Conservation (phyloP, 30 jellyfish, hydroid and myxozoan genomes). For the Rhopilema esculentum region DNA sequence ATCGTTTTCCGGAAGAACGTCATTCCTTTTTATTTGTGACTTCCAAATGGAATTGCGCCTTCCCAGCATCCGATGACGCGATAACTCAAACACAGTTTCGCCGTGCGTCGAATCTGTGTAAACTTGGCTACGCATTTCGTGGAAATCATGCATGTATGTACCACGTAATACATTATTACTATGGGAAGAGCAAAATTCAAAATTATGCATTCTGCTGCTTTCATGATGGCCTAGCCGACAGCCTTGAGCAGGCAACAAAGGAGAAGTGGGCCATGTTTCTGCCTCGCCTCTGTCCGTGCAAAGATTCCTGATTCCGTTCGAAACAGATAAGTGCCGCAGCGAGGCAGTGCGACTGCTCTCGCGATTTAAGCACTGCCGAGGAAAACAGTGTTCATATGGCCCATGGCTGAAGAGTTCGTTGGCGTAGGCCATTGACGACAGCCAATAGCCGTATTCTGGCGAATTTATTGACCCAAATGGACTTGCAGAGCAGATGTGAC, state of each 20-base stretch:
- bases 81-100: background rate
- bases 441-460: slow-evolving; percentile 35
- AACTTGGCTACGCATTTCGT: background rate
- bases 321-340: background rate
- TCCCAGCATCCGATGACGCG: background rate
- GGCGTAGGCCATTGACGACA: slow-evolving; percentile 48
- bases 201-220: background rate
- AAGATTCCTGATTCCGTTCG: slow-evolving; percentile 6
- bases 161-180: background rate
- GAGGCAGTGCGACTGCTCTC: slow-evolving; percentile 8
- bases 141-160: slow-evolving; percentile 5
- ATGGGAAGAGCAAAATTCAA: background rate
- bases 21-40: background rate
- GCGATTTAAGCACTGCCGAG: slow-evolving; percentile 21
- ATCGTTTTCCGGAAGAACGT: background rate
- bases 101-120: background rate
- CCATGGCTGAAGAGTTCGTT: slow-evolving; percentile 23
- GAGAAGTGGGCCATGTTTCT: slow-evolving; percentile 6
- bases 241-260: background rate
- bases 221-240: background rate
- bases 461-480: slow-evolving; percentile 11
- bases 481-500: slow-evolving; percentile 59
- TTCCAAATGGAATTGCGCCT: background rate
- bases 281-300: slow-evolving; percentile 5
- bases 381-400: slow-evolving; percentile 1